Conservation (phyloP, 2,797 vertebrate species). For the Poecilia wingei region DNA sequence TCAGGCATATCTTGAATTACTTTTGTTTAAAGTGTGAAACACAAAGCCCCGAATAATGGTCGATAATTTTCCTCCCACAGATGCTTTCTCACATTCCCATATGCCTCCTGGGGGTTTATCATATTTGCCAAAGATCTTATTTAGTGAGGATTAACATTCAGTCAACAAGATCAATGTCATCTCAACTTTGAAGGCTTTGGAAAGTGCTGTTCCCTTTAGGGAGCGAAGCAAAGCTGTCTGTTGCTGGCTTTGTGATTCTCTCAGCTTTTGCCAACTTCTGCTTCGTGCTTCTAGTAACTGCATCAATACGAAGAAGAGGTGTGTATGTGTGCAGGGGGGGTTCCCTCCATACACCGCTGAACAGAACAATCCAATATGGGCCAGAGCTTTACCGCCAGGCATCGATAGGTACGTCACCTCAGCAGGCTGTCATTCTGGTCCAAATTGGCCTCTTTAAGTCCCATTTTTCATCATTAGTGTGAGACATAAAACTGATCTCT, state of each 20-base stretch:
- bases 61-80: slow-evolving; percentile 28
- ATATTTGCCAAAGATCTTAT: slow-evolving; percentile 63
- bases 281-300: slow-evolving; percentile 51
- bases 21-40: slow-evolving; percentile 7
- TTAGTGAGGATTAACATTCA: slow-evolving; percentile 65
- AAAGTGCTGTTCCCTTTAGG: slow-evolving; percentile 32
- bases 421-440: slow-evolving; percentile 50
- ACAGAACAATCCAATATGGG: slow-evolving; percentile 76
- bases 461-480: slow-evolving; percentile 79
- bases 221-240: slow-evolving; percentile 34
- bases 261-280: slow-evolving; percentile 53
- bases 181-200: slow-evolving; percentile 42
- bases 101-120: slow-evolving; percentile 29
- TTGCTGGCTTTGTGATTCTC: slow-evolving; percentile 44
- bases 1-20: background rate
- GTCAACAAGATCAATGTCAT: slow-evolving; percentile 64
- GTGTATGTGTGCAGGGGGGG: slow-evolving; percentile 14
- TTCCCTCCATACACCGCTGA: slow-evolving; percentile 64
- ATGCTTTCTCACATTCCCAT: slow-evolving; percentile 41
- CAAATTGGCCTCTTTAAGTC: slow-evolving; percentile 61
- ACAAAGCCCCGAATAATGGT: background rate
- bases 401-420: slow-evolving; percentile 53
- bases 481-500: slow-evolving; percentile 73
- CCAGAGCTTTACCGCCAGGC: slow-evolving; percentile 52
- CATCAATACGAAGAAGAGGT: slow-evolving; percentile 69